Conservation (phyloP, 1,140 invertebrate species). For the Orius insidiosus region DNA sequence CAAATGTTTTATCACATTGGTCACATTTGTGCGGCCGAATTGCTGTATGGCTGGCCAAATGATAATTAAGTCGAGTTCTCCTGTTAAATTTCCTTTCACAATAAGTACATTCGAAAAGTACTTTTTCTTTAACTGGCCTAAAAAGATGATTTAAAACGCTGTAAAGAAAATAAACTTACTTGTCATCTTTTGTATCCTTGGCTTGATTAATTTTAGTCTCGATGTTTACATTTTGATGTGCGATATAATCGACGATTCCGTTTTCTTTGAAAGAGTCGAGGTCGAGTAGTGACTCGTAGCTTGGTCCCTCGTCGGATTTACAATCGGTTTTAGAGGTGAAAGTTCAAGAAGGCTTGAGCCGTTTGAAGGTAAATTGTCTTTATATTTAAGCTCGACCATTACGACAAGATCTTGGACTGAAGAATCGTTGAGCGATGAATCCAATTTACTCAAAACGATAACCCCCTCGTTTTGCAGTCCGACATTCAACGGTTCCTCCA, state of each 20-base stretch:
- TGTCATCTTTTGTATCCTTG: background rate
- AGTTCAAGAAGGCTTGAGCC: too few species aligned
- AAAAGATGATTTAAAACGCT: conserved; percentile 1
- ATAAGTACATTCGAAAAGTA: conserved; percentile 12
- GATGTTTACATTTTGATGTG: background rate
- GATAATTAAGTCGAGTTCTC: conserved; percentile 15
- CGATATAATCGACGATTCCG: background rate
- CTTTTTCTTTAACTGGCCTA: conserved; percentile 8
- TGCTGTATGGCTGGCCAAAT: conserved; percentile 17
- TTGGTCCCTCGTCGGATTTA: background rate
- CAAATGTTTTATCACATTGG: conserved; percentile 23
- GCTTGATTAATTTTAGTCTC: conserved; percentile 1
- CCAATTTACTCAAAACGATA: conserved; percentile 18
- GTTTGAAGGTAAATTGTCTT: conserved; percentile 13
- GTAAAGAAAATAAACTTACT: background rate
- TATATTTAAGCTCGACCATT: conserved; percentile 21
- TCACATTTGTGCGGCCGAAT: conserved; percentile 23
- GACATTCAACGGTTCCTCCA: background rate
- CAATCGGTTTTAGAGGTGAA: too few species aligned
- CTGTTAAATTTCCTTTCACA: conserved; percentile 15
- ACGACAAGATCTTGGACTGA: conserved; percentile 18
- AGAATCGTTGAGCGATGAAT: conserved; percentile 1
- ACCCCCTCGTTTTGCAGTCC: conserved; percentile 14
- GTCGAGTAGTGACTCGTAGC: background rate
- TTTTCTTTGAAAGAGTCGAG: background rate